These are phyloP conservation scores for Alcedo quadribrachys DNA, from an alignment of 2,797 vertebrate genomes.

Conservation along the genomic window DNA sequence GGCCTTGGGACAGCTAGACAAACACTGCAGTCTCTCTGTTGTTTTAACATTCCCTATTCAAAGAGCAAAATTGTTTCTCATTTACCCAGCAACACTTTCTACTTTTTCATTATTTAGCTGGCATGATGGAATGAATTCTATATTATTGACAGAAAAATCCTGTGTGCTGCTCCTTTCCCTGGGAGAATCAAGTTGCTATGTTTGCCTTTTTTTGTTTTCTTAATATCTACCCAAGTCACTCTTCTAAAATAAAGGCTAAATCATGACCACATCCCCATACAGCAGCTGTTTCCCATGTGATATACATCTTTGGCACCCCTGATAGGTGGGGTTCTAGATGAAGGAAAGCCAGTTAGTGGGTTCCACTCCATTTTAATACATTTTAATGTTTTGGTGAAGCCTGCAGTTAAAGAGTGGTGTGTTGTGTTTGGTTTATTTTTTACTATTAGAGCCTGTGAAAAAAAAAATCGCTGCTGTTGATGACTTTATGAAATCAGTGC, in stretches of 20 bases:
- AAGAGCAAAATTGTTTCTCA: neutral
- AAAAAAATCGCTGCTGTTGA: neutral
- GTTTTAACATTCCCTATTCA: neutral
- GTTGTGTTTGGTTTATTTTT: too few relatives aligned
- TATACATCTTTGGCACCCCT: neutral
- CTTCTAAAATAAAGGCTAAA: neutral
- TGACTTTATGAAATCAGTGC: neutral
- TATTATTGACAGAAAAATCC: slow-evolving; percentile 14
- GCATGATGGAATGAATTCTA: slow-evolving; percentile 32
- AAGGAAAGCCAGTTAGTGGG: neutral
- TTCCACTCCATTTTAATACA: neutral
- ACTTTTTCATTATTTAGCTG: slow-evolving; percentile 16
- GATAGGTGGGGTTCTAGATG: rapidly evolving
- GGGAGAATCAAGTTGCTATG: neutral
- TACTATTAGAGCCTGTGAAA: neutral
- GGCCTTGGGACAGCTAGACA: neutral
- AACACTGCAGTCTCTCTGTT: neutral
- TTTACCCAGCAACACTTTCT: neutral
- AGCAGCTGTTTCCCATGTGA: neutral
- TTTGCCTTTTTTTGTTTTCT: neutral
- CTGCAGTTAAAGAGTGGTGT: neutral
- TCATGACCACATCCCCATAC: neutral
- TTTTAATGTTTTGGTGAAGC: neutral
- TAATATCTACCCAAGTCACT: neutral
- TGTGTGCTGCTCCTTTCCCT: neutral